Conservation (phyloP, 2,113 vertebrate genomes). For the Periophthalmodon schlosseri region DNA sequence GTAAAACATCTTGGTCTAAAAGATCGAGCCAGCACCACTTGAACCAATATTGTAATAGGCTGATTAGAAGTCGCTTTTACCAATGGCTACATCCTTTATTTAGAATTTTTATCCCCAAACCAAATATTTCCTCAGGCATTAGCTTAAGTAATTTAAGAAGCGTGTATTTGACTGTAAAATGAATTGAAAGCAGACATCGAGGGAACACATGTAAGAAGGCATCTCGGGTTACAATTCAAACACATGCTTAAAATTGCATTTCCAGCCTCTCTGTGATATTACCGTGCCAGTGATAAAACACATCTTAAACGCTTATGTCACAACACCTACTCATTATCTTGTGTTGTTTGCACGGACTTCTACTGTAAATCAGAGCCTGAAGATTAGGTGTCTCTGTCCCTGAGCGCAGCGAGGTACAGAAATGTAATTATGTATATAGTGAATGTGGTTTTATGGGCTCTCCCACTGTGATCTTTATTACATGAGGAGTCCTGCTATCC, state of each 20-base stretch:
- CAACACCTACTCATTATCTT: conserved; percentile 45
- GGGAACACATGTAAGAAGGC: conserved; percentile 41
- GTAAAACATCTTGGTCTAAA: too few relatives aligned
- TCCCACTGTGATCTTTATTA: conserved; percentile 68
- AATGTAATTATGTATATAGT: conserved; percentile 64
- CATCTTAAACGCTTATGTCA: conserved; percentile 48
- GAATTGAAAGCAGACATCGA: conserved; percentile 16
- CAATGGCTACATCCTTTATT: too few relatives aligned
- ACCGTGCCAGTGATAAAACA: conserved; percentile 36
- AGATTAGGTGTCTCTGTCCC: conserved; percentile 50
- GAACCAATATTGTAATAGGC: too few relatives aligned
- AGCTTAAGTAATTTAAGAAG: conserved; percentile 33
- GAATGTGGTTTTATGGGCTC: conserved; percentile 67
- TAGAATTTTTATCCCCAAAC: background rate
- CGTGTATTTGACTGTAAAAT: conserved; percentile 56
- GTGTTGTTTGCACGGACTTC: conserved; percentile 26
- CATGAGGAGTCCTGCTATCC: conserved; percentile 59
- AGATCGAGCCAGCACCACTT: too few relatives aligned
- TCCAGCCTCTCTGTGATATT: conserved; percentile 37
- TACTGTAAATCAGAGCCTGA: conserved; percentile 25
- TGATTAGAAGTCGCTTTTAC: too few relatives aligned
- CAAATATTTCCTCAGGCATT: background rate
- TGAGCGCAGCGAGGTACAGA: conserved; percentile 28
- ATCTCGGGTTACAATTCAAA: conserved; percentile 57
- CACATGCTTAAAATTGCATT: conserved; percentile 53